Evolutionary conservation across 2,888 invertebrate genomes (phyloP), one percentile per base, ranked within the genome.

Genomic region (Tuta absoluta): DNA sequence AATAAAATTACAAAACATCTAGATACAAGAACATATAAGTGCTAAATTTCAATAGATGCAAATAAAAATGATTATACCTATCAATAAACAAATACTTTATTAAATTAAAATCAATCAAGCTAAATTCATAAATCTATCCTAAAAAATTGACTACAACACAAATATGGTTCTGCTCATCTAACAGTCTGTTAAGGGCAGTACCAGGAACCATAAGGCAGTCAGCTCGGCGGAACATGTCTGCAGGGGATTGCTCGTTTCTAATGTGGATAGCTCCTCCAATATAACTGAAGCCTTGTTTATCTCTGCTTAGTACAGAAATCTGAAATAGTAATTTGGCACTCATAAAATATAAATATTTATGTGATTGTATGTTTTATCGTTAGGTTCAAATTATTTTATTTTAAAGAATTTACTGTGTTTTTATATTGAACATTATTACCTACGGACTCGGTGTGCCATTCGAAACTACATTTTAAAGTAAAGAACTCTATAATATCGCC

Each of bases 221-320:
- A 0, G 76, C 64, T 65, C 67, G 71, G 0, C 70, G 62, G 17
- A 70, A 74, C 11, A 82, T 69, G 21, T 65, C 70, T 1, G 58
- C 23, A 0, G 75, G 71, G 28, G 75, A 72, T 33, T 79, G 78
- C n/a, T 71, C 68, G 0, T 77, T 69, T 68, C 72, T 73, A n/a
- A 82, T 71, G 63, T 78, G 69, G 12, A 72, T 49, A 14, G 79
- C 74, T 67, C 75, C 73, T 28, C 81, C 82, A 17, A 75, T 72
- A 51, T 77, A 81, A 62, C 73, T 77, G 45, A 75, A 75, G 24
- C 77, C 75, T 61, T 72, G 65, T 45, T 72, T 75, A 23, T 81
- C 74, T 64, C 75, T 69, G 37, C 72, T 72, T 62, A 72, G 67
- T 1, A 79, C 38, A 21, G 71, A 73, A 65, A 80, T 65, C 80